Percentiles rank a stretch among this genome's conserved stretches.
These are phyloP conservation scores for Pantherophis guttatus DNA, from an alignment of 2,113 vertebrate species.

Conservation along the genomic window DNA sequence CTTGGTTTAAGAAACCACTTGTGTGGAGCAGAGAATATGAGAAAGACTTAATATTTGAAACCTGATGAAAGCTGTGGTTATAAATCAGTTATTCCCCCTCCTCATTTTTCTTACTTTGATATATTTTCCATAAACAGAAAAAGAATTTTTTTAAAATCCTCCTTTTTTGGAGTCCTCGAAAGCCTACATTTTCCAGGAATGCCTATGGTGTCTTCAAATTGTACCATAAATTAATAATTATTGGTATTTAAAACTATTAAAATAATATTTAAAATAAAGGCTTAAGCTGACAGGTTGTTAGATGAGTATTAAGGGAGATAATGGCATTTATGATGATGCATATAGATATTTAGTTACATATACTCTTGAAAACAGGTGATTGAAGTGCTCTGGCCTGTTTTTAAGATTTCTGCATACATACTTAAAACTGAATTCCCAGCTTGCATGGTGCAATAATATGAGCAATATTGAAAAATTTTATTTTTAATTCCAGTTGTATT, in stretches of 20 bases:
- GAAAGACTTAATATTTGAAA: background rate
- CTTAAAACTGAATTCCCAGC: background rate
- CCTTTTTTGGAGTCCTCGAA: background rate
- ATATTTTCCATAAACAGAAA: background rate
- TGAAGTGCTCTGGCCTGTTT: background rate
- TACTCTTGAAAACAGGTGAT: background rate
- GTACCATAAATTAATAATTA: background rate
- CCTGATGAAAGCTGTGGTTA: background rate
- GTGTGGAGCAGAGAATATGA: background rate
- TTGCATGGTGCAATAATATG: background rate
- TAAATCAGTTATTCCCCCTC: background rate
- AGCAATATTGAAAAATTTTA: background rate
- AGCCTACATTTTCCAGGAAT: background rate
- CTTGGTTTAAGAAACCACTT: background rate
- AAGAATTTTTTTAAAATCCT: background rate
- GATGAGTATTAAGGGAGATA: background rate
- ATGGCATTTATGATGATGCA: background rate
- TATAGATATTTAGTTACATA: background rate
- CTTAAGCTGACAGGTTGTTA: background rate
- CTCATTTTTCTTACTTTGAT: background rate
- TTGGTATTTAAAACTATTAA: background rate
- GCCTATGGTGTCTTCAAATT: background rate
- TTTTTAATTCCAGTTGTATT: background rate
- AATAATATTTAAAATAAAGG: background rate
- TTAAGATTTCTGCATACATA: background rate